Evolutionary conservation across 2,797 vertebrate genomes (phyloP), one percentile per base, ranked within the genome.

Genomic region (Gadopsis marmoratus): DNA sequence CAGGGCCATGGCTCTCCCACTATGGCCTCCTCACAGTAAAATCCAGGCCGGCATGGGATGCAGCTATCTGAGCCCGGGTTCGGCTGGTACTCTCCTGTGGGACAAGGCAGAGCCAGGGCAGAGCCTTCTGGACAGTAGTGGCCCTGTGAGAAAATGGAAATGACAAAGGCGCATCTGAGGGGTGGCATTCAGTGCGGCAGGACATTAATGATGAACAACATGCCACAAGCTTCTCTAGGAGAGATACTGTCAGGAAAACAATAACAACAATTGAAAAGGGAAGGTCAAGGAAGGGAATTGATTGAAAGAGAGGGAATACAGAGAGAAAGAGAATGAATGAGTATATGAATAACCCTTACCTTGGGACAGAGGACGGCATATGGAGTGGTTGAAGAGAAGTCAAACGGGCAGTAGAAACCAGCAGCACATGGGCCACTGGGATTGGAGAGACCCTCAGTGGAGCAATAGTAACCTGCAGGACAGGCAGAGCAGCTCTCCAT

Each of bases 71-170:
- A 97, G 62, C 96, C 97, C 0, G 61, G 68, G 81, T 96, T 96
- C 0, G 97, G 96, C 87, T 99, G 98, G 89, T 97, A 97, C 77
- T 96, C 88, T 60, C 97, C 97, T 0, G 91, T 95, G n/a, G 92
- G 95, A 82, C 98, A 99, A 0, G 95, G 95, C 6, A 86, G 69
- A 11, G 97, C 96, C 55, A 93, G 45, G 23, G 95, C 89, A 69
- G 97, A 93, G 8, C 96, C 96, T 14, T 90, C 59, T 5, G 64
- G 90, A 90, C 98, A 99, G 81, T 96, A 97, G 83, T 99, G 97
- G 79, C 97, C 97, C 97, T 99, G 41, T 2, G 29, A 82, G 12
- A 72, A 7, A 74, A 74, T 48, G 5, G 33, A 45, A 71, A 75
- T n/a, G 23, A 75, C 19, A 71, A 75, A 48, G 8, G 39, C 1